These are phyloP conservation scores for fruit fly (Drosophila melanogaster) DNA, from an alignment of 1,140 invertebrate species.

Conservation along the genomic window Release_6_plus_ISO1_MT NT_033779.5:9934501-9935000, in stretches of 20 bases:
- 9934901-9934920: slow-evolving; percentile 32
- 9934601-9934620: slow-evolving; percentile 9
- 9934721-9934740: too few species aligned
- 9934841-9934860: slow-evolving; percentile 52
- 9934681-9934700: not conserved
- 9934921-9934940: slow-evolving; percentile 67
- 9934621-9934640: slow-evolving; percentile 23
- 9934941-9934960: slow-evolving; percentile 58
- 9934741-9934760: too few species aligned
- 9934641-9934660: slow-evolving; percentile 33
- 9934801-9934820: slow-evolving; percentile 51
- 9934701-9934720: not conserved
- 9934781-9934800: slow-evolving; percentile 67
- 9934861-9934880: slow-evolving; percentile 22
- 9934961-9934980: slow-evolving; percentile 58
- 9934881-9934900: slow-evolving; percentile 41
- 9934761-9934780: slow-evolving; percentile 37
- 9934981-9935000: slow-evolving; percentile 63
- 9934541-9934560: slow-evolving; percentile 78
- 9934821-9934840: slow-evolving; percentile 69
- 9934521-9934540: slow-evolving; percentile 81
- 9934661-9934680: slow-evolving; percentile 13
- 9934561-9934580: slow-evolving; percentile 63
- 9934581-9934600: not conserved
- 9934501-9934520: slow-evolving; percentile 68